Evolutionary conservation across 2,797 vertebrate genomes (phyloP).

Genomic region (Aselliscus stoliczkanus): DNA sequence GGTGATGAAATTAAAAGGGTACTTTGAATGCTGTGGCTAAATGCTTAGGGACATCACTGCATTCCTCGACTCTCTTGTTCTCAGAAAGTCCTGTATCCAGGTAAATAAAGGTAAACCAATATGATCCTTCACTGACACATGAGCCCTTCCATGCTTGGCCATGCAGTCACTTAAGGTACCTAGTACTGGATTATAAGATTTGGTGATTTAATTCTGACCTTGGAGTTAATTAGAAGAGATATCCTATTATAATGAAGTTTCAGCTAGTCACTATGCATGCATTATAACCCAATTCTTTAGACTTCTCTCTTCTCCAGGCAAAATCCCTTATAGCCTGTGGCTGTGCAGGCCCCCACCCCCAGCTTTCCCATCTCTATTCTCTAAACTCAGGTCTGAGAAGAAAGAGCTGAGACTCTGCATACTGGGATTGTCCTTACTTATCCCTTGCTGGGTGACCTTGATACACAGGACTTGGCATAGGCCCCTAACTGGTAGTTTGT

Average conservation of each 20-base stretch:
- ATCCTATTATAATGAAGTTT: background rate
- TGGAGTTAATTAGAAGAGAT: background rate
- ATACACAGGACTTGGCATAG: background rate
- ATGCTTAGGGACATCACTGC: background rate
- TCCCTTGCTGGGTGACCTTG: background rate
- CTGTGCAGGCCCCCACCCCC: rapidly evolving
- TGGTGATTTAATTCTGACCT: background rate
- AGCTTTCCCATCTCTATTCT: background rate
- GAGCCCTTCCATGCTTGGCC: background rate
- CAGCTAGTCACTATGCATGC: background rate
- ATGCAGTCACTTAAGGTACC: background rate
- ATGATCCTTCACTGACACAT: background rate
- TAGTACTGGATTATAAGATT: background rate
- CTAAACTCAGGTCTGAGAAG: background rate
- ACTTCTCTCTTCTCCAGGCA: background rate
- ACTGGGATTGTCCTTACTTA: background rate
- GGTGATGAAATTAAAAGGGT: background rate
- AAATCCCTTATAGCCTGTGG: background rate
- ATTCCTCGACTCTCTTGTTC: background rate
- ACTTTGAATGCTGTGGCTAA: background rate
- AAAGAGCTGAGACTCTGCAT: background rate
- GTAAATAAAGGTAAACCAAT: background rate
- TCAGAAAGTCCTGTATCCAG: background rate
- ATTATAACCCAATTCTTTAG: background rate
- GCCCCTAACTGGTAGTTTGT: background rate